Conservation (phyloP, 1,140 invertebrate species). For the Meloidogyne floridensis region DNA sequence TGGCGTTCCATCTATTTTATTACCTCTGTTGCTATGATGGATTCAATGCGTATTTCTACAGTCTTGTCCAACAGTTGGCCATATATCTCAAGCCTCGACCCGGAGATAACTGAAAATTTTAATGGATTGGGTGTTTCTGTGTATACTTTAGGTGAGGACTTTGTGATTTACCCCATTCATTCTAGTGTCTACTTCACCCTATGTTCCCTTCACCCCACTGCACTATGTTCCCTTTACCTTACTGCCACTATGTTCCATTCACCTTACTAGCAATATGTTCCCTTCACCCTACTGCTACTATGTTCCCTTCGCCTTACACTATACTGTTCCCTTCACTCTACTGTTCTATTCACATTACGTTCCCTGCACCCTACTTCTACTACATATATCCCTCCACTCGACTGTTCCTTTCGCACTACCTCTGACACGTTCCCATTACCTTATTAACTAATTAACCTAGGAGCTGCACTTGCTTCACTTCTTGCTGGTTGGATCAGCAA, state of each 20-base stretch:
- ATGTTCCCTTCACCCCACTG: too few relatives aligned
- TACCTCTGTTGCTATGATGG: not conserved
- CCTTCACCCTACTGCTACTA: too few relatives aligned
- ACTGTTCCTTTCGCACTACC: too few relatives aligned
- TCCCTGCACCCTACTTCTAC: too few relatives aligned
- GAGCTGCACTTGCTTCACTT: constrained; percentile 13
- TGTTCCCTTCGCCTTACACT: too few relatives aligned
- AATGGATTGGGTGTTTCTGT: constrained; percentile 10
- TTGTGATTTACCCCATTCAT: too few relatives aligned
- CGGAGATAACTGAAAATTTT: constrained; percentile 14
- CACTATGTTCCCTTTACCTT: too few relatives aligned
- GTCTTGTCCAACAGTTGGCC: constrained; percentile 26
- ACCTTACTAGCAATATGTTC: not conserved
- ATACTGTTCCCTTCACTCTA: too few relatives aligned
- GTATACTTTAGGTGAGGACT: not conserved
- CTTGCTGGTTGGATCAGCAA: constrained; percentile 21
- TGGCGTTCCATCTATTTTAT: constrained; percentile 29
- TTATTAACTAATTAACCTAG: not conserved
- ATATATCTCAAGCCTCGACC: constrained; percentile 9
- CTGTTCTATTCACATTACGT: too few relatives aligned
- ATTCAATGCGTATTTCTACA: not conserved
- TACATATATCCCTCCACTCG: too few relatives aligned
- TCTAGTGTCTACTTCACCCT: too few relatives aligned
- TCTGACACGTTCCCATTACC: not conserved
- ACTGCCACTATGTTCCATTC: too few relatives aligned